A percentile compares a stretch with the other conserved stretches of the same genome.
phyloP scores from a whole-genome alignment of 2,888 invertebrate genomes.

The Cosmia pyralina region DNA sequence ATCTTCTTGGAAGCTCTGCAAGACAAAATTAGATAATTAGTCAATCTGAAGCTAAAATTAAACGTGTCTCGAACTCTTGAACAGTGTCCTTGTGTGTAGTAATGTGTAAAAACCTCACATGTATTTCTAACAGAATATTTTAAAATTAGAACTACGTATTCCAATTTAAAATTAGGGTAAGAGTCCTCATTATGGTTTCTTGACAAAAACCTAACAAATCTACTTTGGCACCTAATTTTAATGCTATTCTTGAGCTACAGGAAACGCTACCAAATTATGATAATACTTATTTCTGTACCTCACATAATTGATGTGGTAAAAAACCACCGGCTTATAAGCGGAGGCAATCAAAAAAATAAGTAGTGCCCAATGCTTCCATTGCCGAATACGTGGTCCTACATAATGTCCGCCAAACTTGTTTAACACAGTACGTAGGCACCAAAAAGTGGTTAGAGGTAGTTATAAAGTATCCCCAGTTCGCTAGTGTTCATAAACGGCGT shows the following conservation, averaged over 20 bases:
- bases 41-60: constrained; percentile 44
- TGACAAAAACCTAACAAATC: constrained; percentile 21
- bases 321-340: constrained; percentile 60
- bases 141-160: background rate
- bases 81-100: constrained; percentile 9
- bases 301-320: constrained; percentile 64
- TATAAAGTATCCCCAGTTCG: constrained; percentile 55
- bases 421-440: constrained; percentile 39
- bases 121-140: constrained; percentile 4
- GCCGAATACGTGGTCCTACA: constrained; percentile 61
- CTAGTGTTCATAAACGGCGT: constrained; percentile 66
- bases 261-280: constrained; percentile 59
- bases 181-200: constrained; percentile 6
- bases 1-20: constrained; percentile 58
- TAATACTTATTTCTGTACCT: constrained; percentile 54
- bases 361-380: constrained; percentile 61
- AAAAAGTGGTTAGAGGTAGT: constrained; percentile 57
- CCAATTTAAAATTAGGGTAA: constrained; percentile 9
- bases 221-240: constrained; percentile 29
- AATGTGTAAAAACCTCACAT: constrained; percentile 28
- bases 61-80: constrained; percentile 21
- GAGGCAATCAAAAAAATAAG: constrained; percentile 63
- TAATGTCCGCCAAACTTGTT: constrained; percentile 59
- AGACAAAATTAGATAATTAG: constrained; percentile 62
- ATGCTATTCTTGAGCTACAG: constrained; percentile 46